Base-by-base conservation (phyloP, 2,888 invertebrate species). In the Luffia ferchaultella region DNA sequence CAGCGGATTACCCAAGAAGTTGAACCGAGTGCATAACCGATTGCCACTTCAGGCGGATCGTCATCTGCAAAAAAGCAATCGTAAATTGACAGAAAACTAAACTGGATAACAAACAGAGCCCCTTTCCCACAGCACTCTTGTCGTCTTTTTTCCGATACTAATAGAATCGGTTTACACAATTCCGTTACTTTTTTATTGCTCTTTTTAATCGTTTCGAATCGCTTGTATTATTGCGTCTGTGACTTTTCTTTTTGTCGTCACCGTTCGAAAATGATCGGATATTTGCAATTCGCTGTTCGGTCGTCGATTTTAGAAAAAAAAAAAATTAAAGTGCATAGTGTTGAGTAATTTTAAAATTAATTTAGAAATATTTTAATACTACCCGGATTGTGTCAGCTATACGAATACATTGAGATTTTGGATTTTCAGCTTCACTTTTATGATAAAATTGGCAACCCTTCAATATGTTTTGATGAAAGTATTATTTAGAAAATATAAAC, bases 71-170 rank as follows among this genome's bases (percentile, higher is more conserved):
- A 72, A 71, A 70, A 60, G 60, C 58, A 61, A 57, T 57, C 58
- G 61, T 58, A 60, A 64, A 60, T 65, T 54, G 47, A 55, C 60
- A 60, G 60, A 64, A 65, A 30, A 64, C 59, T 58, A 52, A 59
- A 12, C 15, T 1, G 58, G 58, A 67, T 68, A 68, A 54, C 67
- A 63, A 62, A 66, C 62, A 61, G 59, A 52, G 55, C 54, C 53
- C 57, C 62, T 67, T 76, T 76, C 76, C 75, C 75, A 76, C 76
- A 75, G 68, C 3, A 7, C 17, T 40, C 18, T 41, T 16, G 41
- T 30, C 30, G 12, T 30, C 30, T 30, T 30, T 30, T 30, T 30
- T 30, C n/a, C 5, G 30, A 30, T 30, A 12, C 12, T 30, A 30
- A 30, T 30, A 30, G 30, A 30, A 30, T 30, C 30, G 30, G 12